Percentiles rank a stretch among this genome's conserved stretches.
Evolutionary conservation across 1,140 invertebrate genomes (phyloP).

Genomic region (Caenorhabditis briggsae): DNA sequence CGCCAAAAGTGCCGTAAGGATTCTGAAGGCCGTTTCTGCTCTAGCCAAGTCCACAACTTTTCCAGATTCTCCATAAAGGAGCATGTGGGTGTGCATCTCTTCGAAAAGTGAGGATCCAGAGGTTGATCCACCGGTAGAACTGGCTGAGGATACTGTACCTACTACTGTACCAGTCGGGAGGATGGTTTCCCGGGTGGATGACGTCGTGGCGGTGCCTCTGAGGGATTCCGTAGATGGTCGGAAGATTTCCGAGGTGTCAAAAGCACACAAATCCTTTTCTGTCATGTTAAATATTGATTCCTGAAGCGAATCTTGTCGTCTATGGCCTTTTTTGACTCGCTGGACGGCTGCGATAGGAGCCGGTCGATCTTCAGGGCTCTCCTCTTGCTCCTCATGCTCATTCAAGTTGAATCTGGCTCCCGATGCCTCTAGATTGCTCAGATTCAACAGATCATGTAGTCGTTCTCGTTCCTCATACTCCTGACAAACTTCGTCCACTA

Average conservation of each 20-base stretch:
- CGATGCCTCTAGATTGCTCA: background rate
- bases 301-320: constrained; percentile 76
- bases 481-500: constrained; percentile 19
- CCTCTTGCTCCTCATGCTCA: background rate
- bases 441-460: background rate
- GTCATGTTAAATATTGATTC: constrained; percentile 76
- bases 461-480: constrained; percentile 25
- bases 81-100: constrained; percentile 76
- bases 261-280: constrained; percentile 71
- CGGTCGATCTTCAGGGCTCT: background rate
- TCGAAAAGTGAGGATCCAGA: constrained; percentile 69
- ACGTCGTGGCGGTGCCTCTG: background rate
- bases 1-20: constrained; percentile 69
- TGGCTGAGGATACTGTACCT: background rate
- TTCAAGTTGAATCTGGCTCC: background rate
- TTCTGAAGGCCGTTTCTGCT: constrained; percentile 74
- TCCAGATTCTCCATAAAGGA: constrained; percentile 76
- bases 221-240: background rate
- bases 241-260: constrained; percentile 34
- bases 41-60: constrained; percentile 74
- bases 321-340: constrained; percentile 72
- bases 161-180: background rate
- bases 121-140: constrained; percentile 69
- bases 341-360: constrained; percentile 64
- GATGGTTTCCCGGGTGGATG: background rate